phyloP scores from a whole-genome alignment of 2,113 vertebrate species.

The Natator depressus region DNA sequence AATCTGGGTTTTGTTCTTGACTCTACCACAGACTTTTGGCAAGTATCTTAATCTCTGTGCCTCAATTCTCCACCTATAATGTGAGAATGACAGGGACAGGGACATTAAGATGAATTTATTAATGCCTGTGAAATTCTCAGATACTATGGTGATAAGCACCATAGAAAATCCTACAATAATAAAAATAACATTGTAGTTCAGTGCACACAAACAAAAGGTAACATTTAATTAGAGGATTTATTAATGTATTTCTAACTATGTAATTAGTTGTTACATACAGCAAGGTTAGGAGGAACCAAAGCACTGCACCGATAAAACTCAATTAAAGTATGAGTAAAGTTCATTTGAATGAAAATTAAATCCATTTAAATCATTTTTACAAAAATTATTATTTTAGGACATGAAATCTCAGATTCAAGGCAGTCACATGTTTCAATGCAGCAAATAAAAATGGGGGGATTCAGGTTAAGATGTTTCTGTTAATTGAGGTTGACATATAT shows the following conservation, averaged over 20 bases:
- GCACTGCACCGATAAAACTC: not conserved
- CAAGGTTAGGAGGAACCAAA: not conserved
- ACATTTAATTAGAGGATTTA: not conserved
- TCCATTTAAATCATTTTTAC: not conserved
- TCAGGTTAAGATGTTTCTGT: not conserved
- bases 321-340: not conserved
- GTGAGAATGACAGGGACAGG: not conserved
- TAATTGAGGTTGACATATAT: not conserved
- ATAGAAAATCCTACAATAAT: not conserved
- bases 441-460: fast-evolving
- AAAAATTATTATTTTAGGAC: not conserved
- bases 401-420: not conserved
- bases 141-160: not conserved
- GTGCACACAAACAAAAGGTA: not conserved
- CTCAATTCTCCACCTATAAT: not conserved
- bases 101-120: not conserved
- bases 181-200: not conserved
- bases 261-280: not conserved
- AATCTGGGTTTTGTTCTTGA: not conserved
- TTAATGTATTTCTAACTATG: not conserved
- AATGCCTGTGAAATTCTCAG: not conserved
- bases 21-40: not conserved
- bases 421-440: not conserved
- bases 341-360: not conserved
- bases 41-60: not conserved